Evolutionary conservation across 1,140 invertebrate genomes (phyloP).

Genomic region (Zaprionus nigranus): DNA sequence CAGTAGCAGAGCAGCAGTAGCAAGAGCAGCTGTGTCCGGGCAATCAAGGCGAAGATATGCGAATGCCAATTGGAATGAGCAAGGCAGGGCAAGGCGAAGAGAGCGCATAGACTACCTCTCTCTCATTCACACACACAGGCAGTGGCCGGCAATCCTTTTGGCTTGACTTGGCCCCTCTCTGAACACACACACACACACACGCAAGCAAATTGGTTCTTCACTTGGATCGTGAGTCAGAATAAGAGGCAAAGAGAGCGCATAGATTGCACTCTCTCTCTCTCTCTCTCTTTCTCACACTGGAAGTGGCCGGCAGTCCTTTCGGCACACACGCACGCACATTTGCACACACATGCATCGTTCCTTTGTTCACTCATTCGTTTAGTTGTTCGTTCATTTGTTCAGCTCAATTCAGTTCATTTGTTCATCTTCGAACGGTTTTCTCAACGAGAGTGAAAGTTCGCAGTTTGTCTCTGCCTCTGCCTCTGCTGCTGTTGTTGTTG

Average conservation of each 20-base stretch:
- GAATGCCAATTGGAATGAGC: not conserved
- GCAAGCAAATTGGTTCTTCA: no score
- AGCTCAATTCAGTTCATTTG: not conserved
- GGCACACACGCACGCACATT: not conserved
- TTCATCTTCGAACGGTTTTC: conserved; percentile 1
- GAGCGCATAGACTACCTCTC: not conserved
- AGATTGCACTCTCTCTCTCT: no score
- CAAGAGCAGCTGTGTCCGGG: conserved; percentile 44
- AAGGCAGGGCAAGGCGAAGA: no score
- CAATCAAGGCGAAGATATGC: not conserved
- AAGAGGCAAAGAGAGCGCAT: no score
- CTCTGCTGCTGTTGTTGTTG: conserved; percentile 5
- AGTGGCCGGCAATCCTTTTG: not conserved
- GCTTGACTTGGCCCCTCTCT: no score
- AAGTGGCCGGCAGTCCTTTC: not conserved
- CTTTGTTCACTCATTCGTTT: not conserved
- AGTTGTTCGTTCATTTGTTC: not conserved
- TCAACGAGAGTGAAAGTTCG: conserved; percentile 4
- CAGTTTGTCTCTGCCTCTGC: not conserved
- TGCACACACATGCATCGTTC: not conserved
- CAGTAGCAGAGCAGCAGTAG: not conserved
- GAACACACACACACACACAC: no score
- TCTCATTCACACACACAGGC: not conserved
- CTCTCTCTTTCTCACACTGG: not conserved
- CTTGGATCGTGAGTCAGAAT: no score